A percentile compares a stretch with the other conserved stretches of the same genome.
Conservation (phyloP, 2,113 vertebrate species). For the Etheostoma spectabile region DNA sequence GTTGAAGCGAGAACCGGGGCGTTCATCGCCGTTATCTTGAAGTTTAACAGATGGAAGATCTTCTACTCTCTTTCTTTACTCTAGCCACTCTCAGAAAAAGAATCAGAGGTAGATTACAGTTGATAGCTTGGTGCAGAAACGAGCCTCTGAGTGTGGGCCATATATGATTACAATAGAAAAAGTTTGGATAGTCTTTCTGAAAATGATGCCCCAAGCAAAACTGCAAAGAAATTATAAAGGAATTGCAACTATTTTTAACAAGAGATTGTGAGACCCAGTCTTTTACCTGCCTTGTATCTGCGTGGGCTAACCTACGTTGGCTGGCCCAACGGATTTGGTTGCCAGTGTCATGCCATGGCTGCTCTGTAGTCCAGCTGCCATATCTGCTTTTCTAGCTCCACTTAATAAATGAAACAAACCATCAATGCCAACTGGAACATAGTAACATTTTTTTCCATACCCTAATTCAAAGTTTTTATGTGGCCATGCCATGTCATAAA, state of each 20-base stretch:
- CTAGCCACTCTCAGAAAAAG: slow-evolving; percentile 39
- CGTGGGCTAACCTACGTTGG: neutral
- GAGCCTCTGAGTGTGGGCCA: neutral
- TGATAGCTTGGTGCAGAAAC: slow-evolving; percentile 47
- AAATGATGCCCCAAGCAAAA: slow-evolving; percentile 11
- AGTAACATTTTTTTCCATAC: too few species aligned
- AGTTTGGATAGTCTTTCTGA: slow-evolving; percentile 20
- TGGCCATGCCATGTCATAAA: neutral
- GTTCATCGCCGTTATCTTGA: slow-evolving; percentile 42
- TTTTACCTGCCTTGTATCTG: too few species aligned
- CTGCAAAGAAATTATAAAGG: neutral
- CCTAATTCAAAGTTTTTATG: neutral
- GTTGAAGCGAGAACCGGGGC: slow-evolving; percentile 22
- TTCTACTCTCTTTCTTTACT: slow-evolving; percentile 28
- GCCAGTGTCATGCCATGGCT: neutral
- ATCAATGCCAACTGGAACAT: too few species aligned
- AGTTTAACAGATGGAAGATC: slow-evolving; percentile 41
- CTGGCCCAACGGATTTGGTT: neutral
- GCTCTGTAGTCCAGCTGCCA: neutral
- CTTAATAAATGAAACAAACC: too few species aligned
- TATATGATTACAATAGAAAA: slow-evolving; percentile 14
- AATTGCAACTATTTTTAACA: neutral
- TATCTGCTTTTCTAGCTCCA: too few species aligned
- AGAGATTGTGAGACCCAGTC: neutral
- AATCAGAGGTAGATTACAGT: slow-evolving; percentile 55